Conservation (phyloP, 1,140 invertebrate genomes). For the Hylaeus anthracinus region DNA sequence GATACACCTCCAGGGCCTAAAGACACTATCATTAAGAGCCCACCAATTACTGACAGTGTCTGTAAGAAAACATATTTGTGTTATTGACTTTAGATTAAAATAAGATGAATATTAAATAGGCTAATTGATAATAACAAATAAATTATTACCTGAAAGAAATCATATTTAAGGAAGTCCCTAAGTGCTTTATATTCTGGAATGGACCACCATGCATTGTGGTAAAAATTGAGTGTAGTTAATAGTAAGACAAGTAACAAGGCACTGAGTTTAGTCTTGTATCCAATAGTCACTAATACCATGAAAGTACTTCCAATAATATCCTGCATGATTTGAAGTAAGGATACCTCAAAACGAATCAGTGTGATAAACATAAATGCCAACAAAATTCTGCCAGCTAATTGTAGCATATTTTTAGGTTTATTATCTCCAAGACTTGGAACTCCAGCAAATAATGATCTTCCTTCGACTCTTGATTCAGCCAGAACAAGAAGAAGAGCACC, state of each 20-base stretch:
- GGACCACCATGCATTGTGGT: constrained; percentile 99
- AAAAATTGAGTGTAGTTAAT: constrained; percentile 95
- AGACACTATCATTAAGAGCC: constrained; percentile 98
- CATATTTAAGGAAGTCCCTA: constrained; percentile 99
- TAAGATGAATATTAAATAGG: constrained; percentile 2
- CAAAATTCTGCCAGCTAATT: constrained; percentile 96
- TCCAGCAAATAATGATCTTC: constrained; percentile 97
- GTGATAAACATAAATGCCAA: constrained; percentile 99
- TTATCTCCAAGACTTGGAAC: constrained; percentile 98
- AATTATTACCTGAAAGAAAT: constrained; percentile 96
- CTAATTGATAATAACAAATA: constrained; percentile 27
- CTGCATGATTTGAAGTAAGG: constrained; percentile 90
- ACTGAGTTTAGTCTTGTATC: constrained; percentile 99
- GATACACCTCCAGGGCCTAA: constrained; percentile 98
- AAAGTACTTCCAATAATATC: constrained; percentile 96
- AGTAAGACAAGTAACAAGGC: constrained; percentile 96
- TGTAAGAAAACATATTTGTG: constrained; percentile 77
- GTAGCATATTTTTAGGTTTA: constrained; percentile 98
- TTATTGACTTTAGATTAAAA: constrained; percentile 2
- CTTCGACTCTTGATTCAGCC: constrained; percentile 96
- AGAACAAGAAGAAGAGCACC: constrained; percentile 96
- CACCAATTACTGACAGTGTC: constrained; percentile 99
- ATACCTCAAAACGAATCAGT: constrained; percentile 95
- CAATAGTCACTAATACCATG: constrained; percentile 98
- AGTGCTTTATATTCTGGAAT: constrained; percentile 97